Evolutionary conservation across 2,888 invertebrate species (phyloP), one percentile per base, ranked within the genome.

Genomic region (Mythimna vitellina): DNA sequence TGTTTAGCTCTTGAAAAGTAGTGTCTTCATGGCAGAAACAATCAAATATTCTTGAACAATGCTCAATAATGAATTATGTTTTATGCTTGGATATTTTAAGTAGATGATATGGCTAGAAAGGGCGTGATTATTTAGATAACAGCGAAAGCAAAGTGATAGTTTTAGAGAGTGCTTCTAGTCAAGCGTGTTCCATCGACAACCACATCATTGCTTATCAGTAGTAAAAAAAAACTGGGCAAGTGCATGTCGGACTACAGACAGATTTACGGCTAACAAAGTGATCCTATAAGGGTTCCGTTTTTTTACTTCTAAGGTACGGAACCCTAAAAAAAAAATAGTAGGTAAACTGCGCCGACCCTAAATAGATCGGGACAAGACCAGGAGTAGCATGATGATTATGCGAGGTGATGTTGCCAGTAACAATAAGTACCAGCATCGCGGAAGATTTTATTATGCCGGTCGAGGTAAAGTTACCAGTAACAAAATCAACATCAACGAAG

Each of bases 1-100:
- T 74, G 68, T 68, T 68, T 8, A 42, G 17, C 12, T 46, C n/a
- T 54, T 6, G 53, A 73, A 67, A 73, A 61, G 6, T 61, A 29
- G 29, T 35, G 60, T 67, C 9, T 57, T 53, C 22, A 46, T 29
- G 20, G 17, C 49, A 51, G 4, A 49, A 51, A 53, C 35, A 66
- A 53, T 73, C 17, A 25, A 57, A 42, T 65, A n/a, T 65, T 32
- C 17, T 42, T 22, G 51, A 73, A 73, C 42, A 67, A 53, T 66
- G 20, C 32, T 22, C 1, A 57, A 10, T 58, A 35, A 35, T 51
- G n/a, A n/a, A 51, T 17, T n/a, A 29, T 12, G n/a, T 51, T 57
- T 49, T 57, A 6, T 35, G 32, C 56, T 56, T 49, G 8, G 17
- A 4, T 22, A 38, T 46, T 3, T 17, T 56, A 0, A 10, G 20